Conservation (phyloP, 2,113 vertebrate species). For the Labeo catla region DNA sequence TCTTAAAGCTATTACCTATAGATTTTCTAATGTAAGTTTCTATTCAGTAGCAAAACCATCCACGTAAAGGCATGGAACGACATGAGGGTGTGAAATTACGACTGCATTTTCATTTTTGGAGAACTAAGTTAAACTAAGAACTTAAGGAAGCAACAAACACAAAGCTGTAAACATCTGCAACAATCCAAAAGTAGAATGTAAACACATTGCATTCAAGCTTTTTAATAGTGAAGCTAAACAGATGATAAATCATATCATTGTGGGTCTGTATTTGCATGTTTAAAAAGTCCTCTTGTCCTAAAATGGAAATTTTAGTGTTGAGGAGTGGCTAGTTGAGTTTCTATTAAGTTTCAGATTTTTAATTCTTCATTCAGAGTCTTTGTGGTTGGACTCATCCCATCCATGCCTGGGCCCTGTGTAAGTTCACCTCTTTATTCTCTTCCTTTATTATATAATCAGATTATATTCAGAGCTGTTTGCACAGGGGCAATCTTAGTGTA, state of each 20-base stretch:
- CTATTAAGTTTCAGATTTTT: background rate
- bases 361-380: background rate
- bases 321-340: constrained; percentile 1
- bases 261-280: background rate
- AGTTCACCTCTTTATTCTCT: background rate
- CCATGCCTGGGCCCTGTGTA: background rate
- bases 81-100: background rate
- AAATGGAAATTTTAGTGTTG: constrained; percentile 8
- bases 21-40: too few species aligned
- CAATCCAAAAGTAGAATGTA: background rate
- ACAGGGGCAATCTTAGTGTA: background rate
- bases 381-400: background rate
- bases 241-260: background rate
- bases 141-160: background rate
- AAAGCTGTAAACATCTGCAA: background rate
- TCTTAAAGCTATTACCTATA: background rate
- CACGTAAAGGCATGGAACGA: background rate
- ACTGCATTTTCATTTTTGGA: background rate
- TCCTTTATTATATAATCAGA: background rate
- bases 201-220: background rate
- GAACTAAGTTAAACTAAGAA: background rate
- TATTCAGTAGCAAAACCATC: background rate
- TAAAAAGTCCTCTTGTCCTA: constrained; percentile 9
- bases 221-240: background rate
- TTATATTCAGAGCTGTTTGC: background rate